These are phyloP conservation scores for Propithecus coquereli DNA, from an alignment of 2,113 vertebrate genomes.

Conservation along the genomic window DNA sequence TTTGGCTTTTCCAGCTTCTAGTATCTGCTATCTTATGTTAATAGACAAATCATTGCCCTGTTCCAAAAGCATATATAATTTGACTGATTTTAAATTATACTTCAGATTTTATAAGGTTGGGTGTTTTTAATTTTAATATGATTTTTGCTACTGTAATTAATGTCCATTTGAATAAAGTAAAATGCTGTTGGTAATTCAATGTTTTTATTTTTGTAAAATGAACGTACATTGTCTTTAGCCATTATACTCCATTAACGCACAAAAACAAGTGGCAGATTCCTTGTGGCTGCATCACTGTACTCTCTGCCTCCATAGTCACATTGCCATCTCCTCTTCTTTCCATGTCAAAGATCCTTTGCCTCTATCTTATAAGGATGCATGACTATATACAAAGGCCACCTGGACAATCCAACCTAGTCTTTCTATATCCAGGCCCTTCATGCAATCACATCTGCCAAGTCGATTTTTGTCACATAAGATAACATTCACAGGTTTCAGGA, in stretches of 20 bases:
- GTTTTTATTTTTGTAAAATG: not conserved
- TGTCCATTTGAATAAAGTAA: not conserved
- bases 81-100: not conserved
- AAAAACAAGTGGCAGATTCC: not conserved
- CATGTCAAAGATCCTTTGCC: not conserved
- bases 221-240: not conserved
- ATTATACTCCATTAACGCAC: not conserved
- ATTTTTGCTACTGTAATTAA: not conserved
- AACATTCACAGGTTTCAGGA: not conserved
- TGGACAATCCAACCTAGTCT: not conserved
- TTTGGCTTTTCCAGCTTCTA: not conserved
- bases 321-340: not conserved
- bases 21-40: not conserved
- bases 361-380: too few species aligned
- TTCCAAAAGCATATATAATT: not conserved
- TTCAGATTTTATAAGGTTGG: not conserved
- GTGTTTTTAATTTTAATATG: not conserved
- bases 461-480: not conserved
- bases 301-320: not conserved
- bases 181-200: not conserved
- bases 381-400: not conserved
- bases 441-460: not conserved
- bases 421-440: not conserved
- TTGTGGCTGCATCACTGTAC: not conserved
- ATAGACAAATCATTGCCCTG: not conserved